Conservation (phyloP, 2,888 invertebrate genomes). For the Lepidochitona cinerea region DNA sequence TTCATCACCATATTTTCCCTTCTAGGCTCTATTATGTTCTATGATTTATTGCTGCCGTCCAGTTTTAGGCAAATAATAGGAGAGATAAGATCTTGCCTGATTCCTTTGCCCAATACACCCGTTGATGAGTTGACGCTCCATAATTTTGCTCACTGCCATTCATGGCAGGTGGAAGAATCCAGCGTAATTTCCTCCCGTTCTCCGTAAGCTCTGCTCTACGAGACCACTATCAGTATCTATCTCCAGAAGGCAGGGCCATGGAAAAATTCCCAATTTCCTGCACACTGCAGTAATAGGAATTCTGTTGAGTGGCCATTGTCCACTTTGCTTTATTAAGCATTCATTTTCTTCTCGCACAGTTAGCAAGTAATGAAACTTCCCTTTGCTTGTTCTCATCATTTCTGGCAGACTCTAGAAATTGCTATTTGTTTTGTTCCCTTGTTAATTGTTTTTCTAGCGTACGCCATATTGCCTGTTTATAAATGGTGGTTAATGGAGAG, state of each 20-base stretch:
- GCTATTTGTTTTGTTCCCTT: conserved; percentile 5
- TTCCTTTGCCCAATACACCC: neutral
- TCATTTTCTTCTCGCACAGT: conserved; percentile 5
- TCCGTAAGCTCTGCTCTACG: neutral
- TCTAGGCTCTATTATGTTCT: neutral
- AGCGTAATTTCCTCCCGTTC: conserved; percentile 5
- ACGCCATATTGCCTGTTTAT: conserved; percentile 1
- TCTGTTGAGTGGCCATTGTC: conserved; percentile 10
- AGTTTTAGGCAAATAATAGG: neutral
- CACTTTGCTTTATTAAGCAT: conserved; percentile 9
- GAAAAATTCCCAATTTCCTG: conserved; percentile 13
- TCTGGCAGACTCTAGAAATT: neutral
- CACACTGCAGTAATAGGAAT: conserved; percentile 6
- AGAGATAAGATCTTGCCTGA: neutral
- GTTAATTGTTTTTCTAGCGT: conserved; percentile 8
- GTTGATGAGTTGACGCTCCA: conserved; percentile 6
- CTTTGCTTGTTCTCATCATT: neutral
- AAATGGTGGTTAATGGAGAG: neutral
- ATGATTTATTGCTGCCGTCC: conserved; percentile 4
- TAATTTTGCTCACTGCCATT: conserved; percentile 4
- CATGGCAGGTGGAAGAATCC: conserved; percentile 8
- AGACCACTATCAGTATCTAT: conserved; percentile 7
- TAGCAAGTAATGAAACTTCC: conserved; percentile 6
- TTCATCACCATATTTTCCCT: conserved; percentile 4
- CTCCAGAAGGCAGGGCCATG: neutral